Evolutionary conservation across 2,113 vertebrate species (phyloP), one percentile per base, ranked within the genome.

Genomic region (Stercorarius parasiticus): DNA sequence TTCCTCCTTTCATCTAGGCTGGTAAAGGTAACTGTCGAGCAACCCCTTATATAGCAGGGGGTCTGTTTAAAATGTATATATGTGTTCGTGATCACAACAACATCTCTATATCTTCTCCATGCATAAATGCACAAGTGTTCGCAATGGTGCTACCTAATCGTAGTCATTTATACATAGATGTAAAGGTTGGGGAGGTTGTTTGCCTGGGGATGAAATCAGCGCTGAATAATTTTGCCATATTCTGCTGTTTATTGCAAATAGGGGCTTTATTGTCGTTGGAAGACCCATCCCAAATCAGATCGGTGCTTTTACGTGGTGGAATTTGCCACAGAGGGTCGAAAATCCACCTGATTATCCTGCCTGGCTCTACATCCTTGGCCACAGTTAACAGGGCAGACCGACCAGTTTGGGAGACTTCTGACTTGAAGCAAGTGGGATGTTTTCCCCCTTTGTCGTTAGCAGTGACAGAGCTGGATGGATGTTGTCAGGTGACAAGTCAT

Each of bases 41-140:
- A 49, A 66, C 66, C 78, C 77, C 65, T 97, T 98, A 96, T 98
- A 98, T 95, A 93, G 81, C n/a, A 67, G 76, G 78, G 70, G 56
- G 22, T 30, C 94, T 93, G 76, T 86, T 95, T 95, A 93, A 97
- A 77, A 96, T 96, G 77, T 32, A 97, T 92, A 12, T 43, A 1
- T 53, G 56, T 85, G 62, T 27, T 56, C 49, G 47, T 12, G 70
- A 77, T 53, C 45, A 25, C 74, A 79, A 56, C 86, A 92, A 87
- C 88, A 72, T 55, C 70, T 95, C 88, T 67, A 4, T 82, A 14
- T 86, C 76, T 95, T 86, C 45, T 47, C n/a, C 0, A 6, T 96
- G 94, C 93, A 96, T 97, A 96, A 96, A 97, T 97, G 95, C 90
- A 96, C 64, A 7, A 64, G 30, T 77, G 73, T 70, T 50, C 38